phyloP scores from a whole-genome alignment of 2,113 vertebrate species.

The Sphyrna mokarran region DNA sequence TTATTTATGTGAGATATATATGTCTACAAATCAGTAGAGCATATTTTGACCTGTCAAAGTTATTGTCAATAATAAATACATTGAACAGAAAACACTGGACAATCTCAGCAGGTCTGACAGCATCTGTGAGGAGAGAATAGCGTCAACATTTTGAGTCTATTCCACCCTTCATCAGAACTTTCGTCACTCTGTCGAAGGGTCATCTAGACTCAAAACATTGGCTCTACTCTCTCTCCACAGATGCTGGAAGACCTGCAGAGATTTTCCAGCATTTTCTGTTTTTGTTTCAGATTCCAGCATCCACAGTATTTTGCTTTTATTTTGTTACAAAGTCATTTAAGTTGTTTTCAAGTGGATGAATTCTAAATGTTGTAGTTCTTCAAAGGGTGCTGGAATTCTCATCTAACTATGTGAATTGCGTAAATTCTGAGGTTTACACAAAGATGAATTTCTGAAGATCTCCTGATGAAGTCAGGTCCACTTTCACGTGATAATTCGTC shows the following conservation, averaged over 20 bases:
- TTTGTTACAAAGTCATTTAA: neutral
- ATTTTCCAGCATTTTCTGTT: too few relatives aligned
- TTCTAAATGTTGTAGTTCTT: neutral
- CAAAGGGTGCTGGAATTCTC: neutral
- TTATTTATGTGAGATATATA: neutral
- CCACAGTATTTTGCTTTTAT: too few relatives aligned
- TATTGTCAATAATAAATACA: neutral
- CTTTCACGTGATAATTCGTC: neutral
- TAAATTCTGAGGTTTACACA: neutral
- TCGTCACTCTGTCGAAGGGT: too few relatives aligned
- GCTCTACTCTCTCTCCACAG: too few relatives aligned
- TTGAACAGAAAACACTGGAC: too few relatives aligned
- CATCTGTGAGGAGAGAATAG: too few relatives aligned
- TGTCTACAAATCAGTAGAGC: neutral
- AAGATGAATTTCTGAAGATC: neutral
- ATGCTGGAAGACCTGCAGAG: too few relatives aligned
- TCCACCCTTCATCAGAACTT: too few relatives aligned
- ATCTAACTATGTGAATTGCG: neutral
- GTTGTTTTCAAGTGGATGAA: neutral
- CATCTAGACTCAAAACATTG: too few relatives aligned
- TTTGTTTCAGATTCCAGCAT: too few relatives aligned
- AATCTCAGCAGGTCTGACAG: too few relatives aligned
- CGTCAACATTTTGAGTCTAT: too few relatives aligned
- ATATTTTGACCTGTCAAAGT: neutral
- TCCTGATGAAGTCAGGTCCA: neutral